A percentile compares a stretch with the other conserved stretches of the same genome.
phyloP scores from a whole-genome alignment of 2,113 vertebrate species.

The Maccullochella peelii region DNA sequence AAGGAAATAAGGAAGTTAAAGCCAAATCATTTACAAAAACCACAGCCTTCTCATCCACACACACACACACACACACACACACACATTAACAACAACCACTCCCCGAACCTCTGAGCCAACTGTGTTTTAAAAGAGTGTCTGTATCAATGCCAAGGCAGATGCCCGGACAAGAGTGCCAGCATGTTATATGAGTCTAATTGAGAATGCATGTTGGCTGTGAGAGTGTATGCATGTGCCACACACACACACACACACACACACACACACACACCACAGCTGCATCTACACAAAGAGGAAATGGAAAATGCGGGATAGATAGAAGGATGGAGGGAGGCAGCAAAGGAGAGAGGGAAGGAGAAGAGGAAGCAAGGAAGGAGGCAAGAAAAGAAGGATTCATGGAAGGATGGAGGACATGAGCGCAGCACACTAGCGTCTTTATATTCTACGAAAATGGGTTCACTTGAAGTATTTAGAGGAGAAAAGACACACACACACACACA shows the following conservation, averaged over 20 bases:
- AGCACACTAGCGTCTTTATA: constrained; percentile 26
- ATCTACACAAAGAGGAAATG: constrained; percentile 12
- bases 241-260: background rate
- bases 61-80: background rate
- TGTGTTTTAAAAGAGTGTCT: constrained; percentile 25
- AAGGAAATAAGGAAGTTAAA: background rate
- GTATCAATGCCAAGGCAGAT: constrained; percentile 44
- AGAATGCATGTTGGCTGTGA: constrained; percentile 35
- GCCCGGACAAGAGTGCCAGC: constrained; percentile 35
- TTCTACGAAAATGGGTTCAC: background rate
- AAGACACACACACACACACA: background rate
- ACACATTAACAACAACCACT: background rate
- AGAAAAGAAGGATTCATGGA: background rate
- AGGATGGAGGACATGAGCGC: background rate
- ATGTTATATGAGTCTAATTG: constrained; percentile 45
- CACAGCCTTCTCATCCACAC: background rate
- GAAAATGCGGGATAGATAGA: background rate
- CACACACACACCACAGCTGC: constrained; percentile 38
- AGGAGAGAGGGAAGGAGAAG: background rate
- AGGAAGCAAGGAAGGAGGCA: background rate
- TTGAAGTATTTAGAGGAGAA: background rate
- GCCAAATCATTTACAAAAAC: background rate
- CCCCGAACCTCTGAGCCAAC: background rate
- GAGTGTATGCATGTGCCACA: background rate
- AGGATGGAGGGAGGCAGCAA: constrained; percentile 3